These are phyloP conservation scores for Euwallacea fornicatus DNA, from an alignment of 1,140 invertebrate genomes.

Conservation along the genomic window DNA sequence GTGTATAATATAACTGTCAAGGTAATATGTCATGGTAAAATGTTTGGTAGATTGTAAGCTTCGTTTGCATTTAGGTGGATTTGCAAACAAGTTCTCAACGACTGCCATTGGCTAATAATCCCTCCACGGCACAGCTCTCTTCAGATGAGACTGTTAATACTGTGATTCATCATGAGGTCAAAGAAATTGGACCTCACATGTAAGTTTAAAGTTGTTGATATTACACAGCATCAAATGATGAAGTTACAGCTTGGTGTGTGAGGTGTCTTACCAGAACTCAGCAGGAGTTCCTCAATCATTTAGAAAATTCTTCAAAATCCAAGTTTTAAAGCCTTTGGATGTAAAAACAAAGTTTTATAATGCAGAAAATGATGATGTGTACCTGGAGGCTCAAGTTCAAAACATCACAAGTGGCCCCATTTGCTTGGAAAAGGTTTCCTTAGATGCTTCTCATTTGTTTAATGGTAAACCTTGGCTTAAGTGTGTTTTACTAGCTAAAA, in stretches of 20 bases:
- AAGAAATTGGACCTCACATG: constrained; percentile 97
- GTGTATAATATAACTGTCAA: constrained; percentile 83
- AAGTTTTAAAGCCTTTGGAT: constrained; percentile 96
- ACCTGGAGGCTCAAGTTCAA: constrained; percentile 95
- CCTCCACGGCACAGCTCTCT: constrained; percentile 66
- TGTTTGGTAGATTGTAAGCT: background rate
- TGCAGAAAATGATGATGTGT: constrained; percentile 96
- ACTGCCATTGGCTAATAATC: constrained; percentile 71
- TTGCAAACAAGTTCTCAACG: constrained; percentile 89
- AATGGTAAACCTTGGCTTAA: constrained; percentile 57
- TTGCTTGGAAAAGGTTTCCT: constrained; percentile 85
- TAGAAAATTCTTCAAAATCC: constrained; percentile 97
- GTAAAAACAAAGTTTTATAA: constrained; percentile 99
- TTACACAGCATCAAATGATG: background rate
- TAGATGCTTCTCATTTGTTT: constrained; percentile 91
- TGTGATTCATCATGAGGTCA: constrained; percentile 97
- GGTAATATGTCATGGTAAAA: constrained; percentile 52
- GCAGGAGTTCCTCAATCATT: constrained; percentile 75
- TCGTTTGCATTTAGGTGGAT: constrained; percentile 67
- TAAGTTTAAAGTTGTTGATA: constrained; percentile 55
- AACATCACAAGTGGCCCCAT: constrained; percentile 90
- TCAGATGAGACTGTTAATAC: constrained; percentile 90
- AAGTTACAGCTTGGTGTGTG: constrained; percentile 81
- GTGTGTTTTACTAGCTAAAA: background rate
- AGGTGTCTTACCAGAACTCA: constrained; percentile 84